Percentiles rank a stretch among this genome's conserved stretches.
phyloP scores from a whole-genome alignment of 2,113 vertebrate species.

The Ellobius talpinus region DNA sequence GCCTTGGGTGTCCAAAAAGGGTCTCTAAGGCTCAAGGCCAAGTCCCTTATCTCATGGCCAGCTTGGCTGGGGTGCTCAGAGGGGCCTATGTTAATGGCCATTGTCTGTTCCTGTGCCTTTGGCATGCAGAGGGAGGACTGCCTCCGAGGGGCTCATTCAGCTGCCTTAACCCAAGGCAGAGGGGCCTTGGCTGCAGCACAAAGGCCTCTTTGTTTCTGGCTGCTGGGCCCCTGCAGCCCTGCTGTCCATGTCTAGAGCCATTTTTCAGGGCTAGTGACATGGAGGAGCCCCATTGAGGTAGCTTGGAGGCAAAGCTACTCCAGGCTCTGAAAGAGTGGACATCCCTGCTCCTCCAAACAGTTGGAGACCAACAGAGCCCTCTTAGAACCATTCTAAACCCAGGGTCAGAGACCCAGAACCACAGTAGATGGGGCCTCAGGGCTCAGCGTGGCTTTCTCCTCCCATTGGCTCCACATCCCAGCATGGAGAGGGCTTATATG shows the following conservation, averaged over 20 bases:
- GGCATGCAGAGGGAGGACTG: background rate
- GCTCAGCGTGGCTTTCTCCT: background rate
- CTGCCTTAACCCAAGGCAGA: background rate
- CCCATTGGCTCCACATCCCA: too few species aligned
- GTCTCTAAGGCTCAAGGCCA: background rate
- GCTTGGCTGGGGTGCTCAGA: background rate
- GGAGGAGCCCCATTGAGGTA: background rate
- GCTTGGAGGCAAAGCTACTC: background rate
- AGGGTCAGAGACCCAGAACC: background rate
- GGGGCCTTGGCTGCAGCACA: background rate
- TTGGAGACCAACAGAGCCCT: background rate
- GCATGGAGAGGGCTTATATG: background rate
- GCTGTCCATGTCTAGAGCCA: background rate
- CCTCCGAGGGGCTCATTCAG: background rate
- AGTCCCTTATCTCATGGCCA: background rate
- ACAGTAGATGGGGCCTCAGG: background rate
- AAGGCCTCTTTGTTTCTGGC: background rate
- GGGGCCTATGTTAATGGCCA: background rate
- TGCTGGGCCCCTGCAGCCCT: background rate
- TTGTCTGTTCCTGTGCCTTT: background rate
- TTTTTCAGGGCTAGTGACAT: background rate
- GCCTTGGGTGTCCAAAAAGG: background rate
- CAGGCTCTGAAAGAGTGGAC: background rate
- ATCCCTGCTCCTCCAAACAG: fast-evolving
- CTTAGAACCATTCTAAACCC: background rate